phyloP scores from a whole-genome alignment of 2,113 vertebrate genomes.

The Corythaixoides concolor region DNA sequence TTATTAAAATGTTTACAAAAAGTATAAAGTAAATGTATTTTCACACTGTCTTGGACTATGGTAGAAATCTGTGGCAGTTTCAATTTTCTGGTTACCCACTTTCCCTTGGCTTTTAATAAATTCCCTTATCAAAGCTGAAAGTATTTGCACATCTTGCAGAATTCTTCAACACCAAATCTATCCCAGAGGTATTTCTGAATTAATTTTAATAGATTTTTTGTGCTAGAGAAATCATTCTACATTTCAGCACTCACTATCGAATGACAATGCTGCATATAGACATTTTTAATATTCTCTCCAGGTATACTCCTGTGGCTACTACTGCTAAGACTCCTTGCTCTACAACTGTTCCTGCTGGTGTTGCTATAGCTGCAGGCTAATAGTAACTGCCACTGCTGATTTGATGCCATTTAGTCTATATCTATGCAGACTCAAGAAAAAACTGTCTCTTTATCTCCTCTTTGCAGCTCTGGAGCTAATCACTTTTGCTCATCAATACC shows the following conservation, averaged over 20 bases:
- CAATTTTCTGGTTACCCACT: constrained; percentile 27
- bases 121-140: constrained; percentile 45
- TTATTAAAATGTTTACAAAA: background rate
- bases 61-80: background rate
- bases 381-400: constrained; percentile 36
- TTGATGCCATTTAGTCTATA: constrained; percentile 17
- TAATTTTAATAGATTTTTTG: constrained; percentile 59
- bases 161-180: constrained; percentile 52
- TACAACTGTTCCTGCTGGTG: constrained; percentile 61
- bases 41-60: background rate
- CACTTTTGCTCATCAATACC: background rate
- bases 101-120: constrained; percentile 47
- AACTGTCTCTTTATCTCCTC: background rate
- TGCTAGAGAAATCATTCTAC: constrained; percentile 39
- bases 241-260: constrained; percentile 30
- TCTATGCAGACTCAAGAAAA: background rate
- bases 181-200: constrained; percentile 50
- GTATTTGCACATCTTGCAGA: constrained; percentile 63
- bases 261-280: constrained; percentile 22
- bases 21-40: background rate
- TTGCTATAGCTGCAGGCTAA: constrained; percentile 67
- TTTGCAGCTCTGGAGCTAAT: constrained; percentile 19
- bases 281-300: constrained; percentile 52
- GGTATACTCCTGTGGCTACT: constrained; percentile 42
- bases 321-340: constrained; percentile 40